phyloP scores from a whole-genome alignment of 2,797 vertebrate species.

The Cirrhinus molitorella region DNA sequence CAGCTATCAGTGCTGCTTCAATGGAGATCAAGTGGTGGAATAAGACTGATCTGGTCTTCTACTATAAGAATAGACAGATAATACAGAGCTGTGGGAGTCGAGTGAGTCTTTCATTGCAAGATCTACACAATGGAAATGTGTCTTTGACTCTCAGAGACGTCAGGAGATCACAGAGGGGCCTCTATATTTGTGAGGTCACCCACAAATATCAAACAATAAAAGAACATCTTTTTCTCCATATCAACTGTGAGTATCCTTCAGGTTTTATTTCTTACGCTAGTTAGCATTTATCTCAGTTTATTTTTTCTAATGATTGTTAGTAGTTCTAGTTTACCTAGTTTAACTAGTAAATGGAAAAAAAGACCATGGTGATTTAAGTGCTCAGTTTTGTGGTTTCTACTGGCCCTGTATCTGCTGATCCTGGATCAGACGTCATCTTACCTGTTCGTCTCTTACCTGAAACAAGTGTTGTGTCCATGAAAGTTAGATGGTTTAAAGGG shows the following conservation, averaged over 20 bases:
- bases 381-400: constrained; percentile 35
- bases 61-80: background rate
- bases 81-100: background rate
- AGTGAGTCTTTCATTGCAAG: background rate
- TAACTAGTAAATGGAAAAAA: too few species aligned
- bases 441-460: constrained; percentile 50
- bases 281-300: too few species aligned
- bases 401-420: constrained; percentile 32
- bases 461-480: constrained; percentile 44
- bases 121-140: constrained; percentile 4
- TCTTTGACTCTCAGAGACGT: background rate
- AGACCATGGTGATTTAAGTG: too few species aligned
- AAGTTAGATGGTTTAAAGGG: constrained; percentile 50
- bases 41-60: background rate
- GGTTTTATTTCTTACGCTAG: too few species aligned
- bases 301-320: too few species aligned
- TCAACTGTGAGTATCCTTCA: constrained; percentile 7
- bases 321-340: too few species aligned
- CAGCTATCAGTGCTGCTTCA: background rate
- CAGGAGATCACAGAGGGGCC: background rate
- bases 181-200: constrained; percentile 5
- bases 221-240: background rate
- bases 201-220: background rate
- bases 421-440: constrained; percentile 41
- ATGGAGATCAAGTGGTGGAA: constrained; percentile 2